Percentiles rank a stretch among this genome's conserved stretches.
These are phyloP conservation scores for Gallinago media DNA, from an alignment of 2,113 vertebrate species.

Conservation along the genomic window DNA sequence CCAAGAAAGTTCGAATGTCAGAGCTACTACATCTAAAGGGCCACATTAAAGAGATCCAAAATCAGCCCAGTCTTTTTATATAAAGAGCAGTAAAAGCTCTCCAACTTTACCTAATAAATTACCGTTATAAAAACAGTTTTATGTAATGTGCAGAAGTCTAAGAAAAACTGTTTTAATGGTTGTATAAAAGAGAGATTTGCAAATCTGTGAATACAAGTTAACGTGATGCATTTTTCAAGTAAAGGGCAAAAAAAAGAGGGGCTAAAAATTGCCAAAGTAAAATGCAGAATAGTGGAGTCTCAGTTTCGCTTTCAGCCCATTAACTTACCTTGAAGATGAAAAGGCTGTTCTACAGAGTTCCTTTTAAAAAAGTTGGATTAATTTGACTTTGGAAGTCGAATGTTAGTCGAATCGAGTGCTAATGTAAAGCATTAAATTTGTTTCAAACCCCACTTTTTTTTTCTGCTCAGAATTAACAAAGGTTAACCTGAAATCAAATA, in stretches of 20 bases:
- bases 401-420: background rate
- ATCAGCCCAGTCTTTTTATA: slow-evolving; percentile 43
- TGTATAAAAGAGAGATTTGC: slow-evolving; percentile 63
- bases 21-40: slow-evolving; percentile 38
- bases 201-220: slow-evolving; percentile 44
- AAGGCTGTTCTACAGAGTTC: background rate
- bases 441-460: background rate
- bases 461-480: no score
- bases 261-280: slow-evolving; percentile 12
- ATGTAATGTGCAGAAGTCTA: slow-evolving; percentile 59
- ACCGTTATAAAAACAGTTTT: slow-evolving; percentile 52
- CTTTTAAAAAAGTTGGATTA: background rate
- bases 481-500: background rate
- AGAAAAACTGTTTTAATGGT: slow-evolving; percentile 56
- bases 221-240: background rate
- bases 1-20: slow-evolving; percentile 35
- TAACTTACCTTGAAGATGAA: background rate
- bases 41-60: slow-evolving; percentile 58
- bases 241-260: background rate
- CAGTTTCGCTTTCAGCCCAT: slow-evolving; percentile 3
- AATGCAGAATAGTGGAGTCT: slow-evolving; percentile 9
- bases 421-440: background rate
- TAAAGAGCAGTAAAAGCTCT: slow-evolving; percentile 51
- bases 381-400: background rate
- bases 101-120: slow-evolving; percentile 60